Conservation (phyloP, 2,888 invertebrate genomes). For the Incurvaria masculella region DNA sequence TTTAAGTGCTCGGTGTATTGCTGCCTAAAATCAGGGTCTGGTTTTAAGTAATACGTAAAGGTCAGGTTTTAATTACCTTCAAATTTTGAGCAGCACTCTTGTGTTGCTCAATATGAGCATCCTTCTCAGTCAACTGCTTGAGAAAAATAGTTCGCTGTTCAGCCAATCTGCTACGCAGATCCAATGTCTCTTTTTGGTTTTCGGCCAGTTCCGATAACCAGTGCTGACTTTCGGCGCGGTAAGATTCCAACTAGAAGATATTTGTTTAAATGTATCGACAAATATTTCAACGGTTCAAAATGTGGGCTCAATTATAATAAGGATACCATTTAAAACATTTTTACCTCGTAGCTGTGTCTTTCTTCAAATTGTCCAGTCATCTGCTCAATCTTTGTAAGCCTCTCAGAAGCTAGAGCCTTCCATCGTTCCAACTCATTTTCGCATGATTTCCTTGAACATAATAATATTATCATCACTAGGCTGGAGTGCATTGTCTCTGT, state of each 20-base stretch:
- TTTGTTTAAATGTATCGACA: too few relatives aligned
- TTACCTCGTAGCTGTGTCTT: constrained; percentile 58
- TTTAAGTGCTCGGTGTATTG: too few relatives aligned
- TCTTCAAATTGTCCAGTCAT: constrained; percentile 57
- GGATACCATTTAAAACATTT: too few relatives aligned
- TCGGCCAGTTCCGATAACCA: constrained; percentile 57
- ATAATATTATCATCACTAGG: not conserved
- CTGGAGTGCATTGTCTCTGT: not conserved
- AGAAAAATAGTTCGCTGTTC: constrained; percentile 38
- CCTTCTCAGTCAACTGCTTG: constrained; percentile 42
- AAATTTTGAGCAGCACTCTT: constrained; percentile 37
- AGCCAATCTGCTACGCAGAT: constrained; percentile 45
- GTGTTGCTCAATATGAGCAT: constrained; percentile 43
- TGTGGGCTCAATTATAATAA: too few relatives aligned
- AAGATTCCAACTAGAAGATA: constrained; percentile 50
- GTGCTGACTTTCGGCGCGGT: constrained; percentile 62
- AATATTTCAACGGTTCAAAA: too few relatives aligned
- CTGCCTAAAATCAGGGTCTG: too few relatives aligned
- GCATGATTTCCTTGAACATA: constrained; percentile 27
- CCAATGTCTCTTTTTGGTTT: constrained; percentile 50
- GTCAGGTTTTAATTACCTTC: constrained; percentile 25
- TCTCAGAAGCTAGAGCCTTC: constrained; percentile 64
- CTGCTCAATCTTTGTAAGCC: constrained; percentile 63
- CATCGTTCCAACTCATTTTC: constrained; percentile 54
- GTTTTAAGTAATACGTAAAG: too few relatives aligned